Percentiles rank a stretch among this genome's conserved stretches.
These are phyloP conservation scores for Apodemia zela DNA, from an alignment of 2,888 invertebrate genomes.

Conservation along the genomic window DNA sequence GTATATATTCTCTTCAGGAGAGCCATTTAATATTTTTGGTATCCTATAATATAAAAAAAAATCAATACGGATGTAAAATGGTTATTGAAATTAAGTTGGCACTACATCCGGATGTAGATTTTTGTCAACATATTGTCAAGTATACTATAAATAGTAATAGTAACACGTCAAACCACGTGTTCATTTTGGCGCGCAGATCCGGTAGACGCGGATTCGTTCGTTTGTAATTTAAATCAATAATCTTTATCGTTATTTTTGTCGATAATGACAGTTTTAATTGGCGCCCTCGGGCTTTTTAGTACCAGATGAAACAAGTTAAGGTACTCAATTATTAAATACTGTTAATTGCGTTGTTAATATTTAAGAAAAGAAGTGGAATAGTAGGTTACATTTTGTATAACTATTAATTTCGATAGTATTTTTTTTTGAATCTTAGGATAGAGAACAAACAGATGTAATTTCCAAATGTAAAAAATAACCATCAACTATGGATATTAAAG, in stretches of 20 bases:
- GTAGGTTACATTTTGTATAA: too few relatives aligned
- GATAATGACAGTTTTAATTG: constrained; percentile 52
- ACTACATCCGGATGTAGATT: background rate
- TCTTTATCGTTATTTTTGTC: constrained; percentile 50
- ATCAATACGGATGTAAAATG: too few relatives aligned
- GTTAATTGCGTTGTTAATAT: background rate
- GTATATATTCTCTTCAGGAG: too few relatives aligned
- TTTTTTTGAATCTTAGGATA: too few relatives aligned
- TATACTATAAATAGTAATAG: background rate
- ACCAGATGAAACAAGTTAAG: background rate
- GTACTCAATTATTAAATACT: background rate
- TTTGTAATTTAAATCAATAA: constrained; percentile 64
- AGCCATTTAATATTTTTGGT: background rate
- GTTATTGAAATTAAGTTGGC: background rate
- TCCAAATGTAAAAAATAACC: too few relatives aligned
- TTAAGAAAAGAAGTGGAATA: too few relatives aligned
- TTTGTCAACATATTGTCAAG: background rate
- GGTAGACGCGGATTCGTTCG: constrained; percentile 39
- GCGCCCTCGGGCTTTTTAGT: constrained; percentile 35
- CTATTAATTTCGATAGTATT: too few relatives aligned
- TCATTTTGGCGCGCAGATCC: constrained; percentile 35
- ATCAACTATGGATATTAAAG: too few relatives aligned
- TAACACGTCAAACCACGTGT: background rate
- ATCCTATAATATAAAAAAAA: too few relatives aligned
- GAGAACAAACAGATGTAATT: too few relatives aligned